Evolutionary conservation across 1,140 invertebrate genomes (phyloP), one percentile per base, ranked within the genome.

Genomic region (Diorhabda elongata): DNA sequence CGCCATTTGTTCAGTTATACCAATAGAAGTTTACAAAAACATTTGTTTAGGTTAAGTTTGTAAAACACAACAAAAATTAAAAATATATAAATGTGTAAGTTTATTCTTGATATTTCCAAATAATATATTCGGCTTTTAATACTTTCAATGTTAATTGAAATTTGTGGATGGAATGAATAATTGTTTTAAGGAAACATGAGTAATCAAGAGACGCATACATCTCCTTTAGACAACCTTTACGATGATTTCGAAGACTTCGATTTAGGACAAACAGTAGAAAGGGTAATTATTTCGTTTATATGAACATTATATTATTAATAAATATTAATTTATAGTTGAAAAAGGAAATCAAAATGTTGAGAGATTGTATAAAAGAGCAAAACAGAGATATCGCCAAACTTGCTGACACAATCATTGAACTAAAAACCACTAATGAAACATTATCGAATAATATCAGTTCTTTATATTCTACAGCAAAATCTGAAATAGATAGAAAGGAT

Each of bases 401-500:
- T 3, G 47, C n/a, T 58, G 47, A 42, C 3, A 61, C 70, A 44
- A 6, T 72, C 44, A 2, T n/a, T 58, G 43, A 47, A 6, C 43
- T 71, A 42, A 73, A 66, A 61, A 42, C 58, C 42, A 43, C 42
- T 58, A 8, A 71, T 26, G n/a, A 61, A 47, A 52, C 69, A 42
- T 65, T 79, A 9, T 64, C 77, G 44, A 74, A 73, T 52, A 42
- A 69, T 74, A 71, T 84, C 11, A 83, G 82, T 3, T 83, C 82
- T 6, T 69, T 85, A 26, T 74, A 81, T 26, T 81, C 82, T 73
- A 85, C 84, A 41, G 84, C 84, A 0, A 82, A 78, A 70, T 74
- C 77, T 4, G 84, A 85, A 78, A 79, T 85, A 67, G 44, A 69
- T 42, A 73, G 84, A 9, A 85, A 85, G 69, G 81, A 85, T 69